Conservation (phyloP, 2,888 invertebrate genomes). For the Phorcus lineatus region DNA sequence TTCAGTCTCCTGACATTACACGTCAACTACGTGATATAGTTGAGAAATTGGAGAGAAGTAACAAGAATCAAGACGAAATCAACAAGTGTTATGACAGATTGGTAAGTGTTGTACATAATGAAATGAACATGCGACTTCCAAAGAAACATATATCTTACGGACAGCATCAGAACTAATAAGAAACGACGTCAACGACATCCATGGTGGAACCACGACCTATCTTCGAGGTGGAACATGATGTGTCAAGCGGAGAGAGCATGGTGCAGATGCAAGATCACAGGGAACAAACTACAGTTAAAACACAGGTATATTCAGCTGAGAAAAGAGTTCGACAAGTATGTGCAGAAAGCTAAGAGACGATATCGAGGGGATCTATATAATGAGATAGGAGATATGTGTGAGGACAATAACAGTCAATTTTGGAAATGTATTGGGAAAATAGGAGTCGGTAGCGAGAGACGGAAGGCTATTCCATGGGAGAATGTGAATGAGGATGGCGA, state of each 20-base stretch:
- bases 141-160: neutral
- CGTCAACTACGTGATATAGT: neutral
- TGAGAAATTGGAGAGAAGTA: neutral
- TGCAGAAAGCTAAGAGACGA: neutral
- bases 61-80: neutral
- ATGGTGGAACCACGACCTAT: neutral
- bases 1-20: too few relatives aligned
- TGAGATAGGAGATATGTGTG: neutral
- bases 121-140: neutral
- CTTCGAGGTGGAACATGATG: neutral
- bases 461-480: neutral
- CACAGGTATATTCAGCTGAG: neutral
- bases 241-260: constrained; percentile 1
- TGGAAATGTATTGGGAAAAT: neutral
- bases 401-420: neutral
- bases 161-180: neutral
- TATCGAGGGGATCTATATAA: neutral
- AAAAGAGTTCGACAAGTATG: neutral
- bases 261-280: neutral
- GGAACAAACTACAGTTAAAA: neutral
- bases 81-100: neutral
- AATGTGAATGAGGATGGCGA: neutral
- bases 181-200: neutral
- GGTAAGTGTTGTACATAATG: neutral
- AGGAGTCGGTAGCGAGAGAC: neutral